These are phyloP conservation scores for Orchesella flavescens DNA, from an alignment of 2,888 invertebrate genomes.

Conservation along the genomic window DNA sequence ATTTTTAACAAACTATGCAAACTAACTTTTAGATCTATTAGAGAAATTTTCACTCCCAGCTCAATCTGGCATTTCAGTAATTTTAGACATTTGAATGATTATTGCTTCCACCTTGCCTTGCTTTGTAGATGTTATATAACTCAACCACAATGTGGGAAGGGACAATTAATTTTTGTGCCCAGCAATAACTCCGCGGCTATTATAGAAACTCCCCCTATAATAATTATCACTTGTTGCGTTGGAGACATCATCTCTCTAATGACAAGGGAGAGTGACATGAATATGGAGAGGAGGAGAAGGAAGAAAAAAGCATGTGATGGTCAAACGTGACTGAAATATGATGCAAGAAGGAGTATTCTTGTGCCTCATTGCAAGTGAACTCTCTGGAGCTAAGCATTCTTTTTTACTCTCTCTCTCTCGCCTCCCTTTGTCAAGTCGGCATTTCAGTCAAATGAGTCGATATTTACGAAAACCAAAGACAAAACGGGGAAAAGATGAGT, in stretches of 20 bases:
- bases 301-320: neutral
- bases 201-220: neutral
- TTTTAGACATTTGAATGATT: no score
- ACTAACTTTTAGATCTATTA: no score
- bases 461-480: slow-evolving; percentile 11
- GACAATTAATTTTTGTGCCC: neutral
- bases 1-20: no score
- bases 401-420: neutral
- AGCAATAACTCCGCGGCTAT: neutral
- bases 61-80: no score
- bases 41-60: no score
- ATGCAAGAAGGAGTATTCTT: slow-evolving; percentile 1
- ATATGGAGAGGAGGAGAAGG: slow-evolving; percentile 2
- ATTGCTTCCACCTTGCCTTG: no score
- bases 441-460: neutral
- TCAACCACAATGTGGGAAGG: neutral
- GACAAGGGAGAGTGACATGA: neutral
- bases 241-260: slow-evolving; percentile 18
- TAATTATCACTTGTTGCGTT: slow-evolving; percentile 50
- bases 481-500: slow-evolving; percentile 3
- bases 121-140: no score
- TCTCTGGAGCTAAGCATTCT: neutral
- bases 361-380: slow-evolving; percentile 12
- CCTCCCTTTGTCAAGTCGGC: slow-evolving; percentile 4
- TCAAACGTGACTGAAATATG: slow-evolving; percentile 4